Base-by-base conservation (phyloP, 2,888 invertebrate species). In the Cantharis flavilabris region DNA sequence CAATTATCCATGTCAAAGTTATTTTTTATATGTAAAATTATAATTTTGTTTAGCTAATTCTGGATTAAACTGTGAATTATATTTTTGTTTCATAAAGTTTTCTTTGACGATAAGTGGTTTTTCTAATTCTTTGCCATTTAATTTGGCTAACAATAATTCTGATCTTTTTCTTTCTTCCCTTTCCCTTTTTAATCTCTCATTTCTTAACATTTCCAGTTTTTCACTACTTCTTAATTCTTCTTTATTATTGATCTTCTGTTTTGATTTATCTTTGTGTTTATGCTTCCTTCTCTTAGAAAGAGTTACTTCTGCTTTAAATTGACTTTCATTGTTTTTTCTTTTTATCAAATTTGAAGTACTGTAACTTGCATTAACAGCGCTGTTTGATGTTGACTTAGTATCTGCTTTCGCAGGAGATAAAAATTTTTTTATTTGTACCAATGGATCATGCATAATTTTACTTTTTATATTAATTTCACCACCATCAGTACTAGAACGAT, bases 21-120 rank as follows among this genome's bases (percentile, higher is more conserved):
- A 14, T 28, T 49, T 69, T 65, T 65, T 75, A 71, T 72, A 33
- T 20, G 30, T 26, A 76, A 79, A 78, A 62, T 83, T 82, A 84
- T 89, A 92, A 89, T 96, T 97, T 89, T 96, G 96, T 84, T 95
- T 92, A 13, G 96, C 96, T 72, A 96, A 87, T 87, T 95, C 93
- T 16, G 99, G 99, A 90, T 98, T 98, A 88, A 97, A 99, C 87
- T 98, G 98, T 3, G 97, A 97, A 89, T 98, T 98, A 86, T 99
- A 99, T 88, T 95, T 96, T 84, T 95, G 94, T 81, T 92, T 87
- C 69, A 86, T 83, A 63, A 85, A 81, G 72, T 62, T 75, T 65
- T 76, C 69, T 23, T 62, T 71, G 3, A 20, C 18, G 9, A 70
- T 74, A 49, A 81, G 73, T 67, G 82, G 69, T 76, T 84, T 82